Evolutionary conservation across 2,113 vertebrate genomes (phyloP).

Genomic region (Nematolebias whitei): DNA sequence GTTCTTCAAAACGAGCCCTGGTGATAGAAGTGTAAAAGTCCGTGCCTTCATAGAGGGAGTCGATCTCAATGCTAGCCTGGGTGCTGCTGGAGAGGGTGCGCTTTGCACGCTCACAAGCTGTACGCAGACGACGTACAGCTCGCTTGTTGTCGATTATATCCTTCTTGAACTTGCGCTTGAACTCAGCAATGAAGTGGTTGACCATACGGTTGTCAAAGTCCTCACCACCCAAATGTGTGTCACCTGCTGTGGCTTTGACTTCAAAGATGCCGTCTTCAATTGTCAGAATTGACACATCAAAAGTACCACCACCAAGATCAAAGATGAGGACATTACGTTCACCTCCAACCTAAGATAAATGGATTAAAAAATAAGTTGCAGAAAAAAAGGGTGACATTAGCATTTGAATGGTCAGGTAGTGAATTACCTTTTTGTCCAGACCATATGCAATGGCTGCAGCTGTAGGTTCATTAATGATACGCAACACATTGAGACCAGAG

Average conservation of each 20-base stretch:
- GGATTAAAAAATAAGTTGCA: neutral
- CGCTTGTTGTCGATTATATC: conserved; percentile 90
- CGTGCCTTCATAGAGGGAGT: conserved; percentile 87
- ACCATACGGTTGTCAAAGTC: conserved; percentile 94
- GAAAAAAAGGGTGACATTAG: neutral
- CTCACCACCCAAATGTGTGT: conserved; percentile 91
- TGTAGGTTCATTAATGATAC: conserved; percentile 93
- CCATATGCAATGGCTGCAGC: conserved; percentile 94
- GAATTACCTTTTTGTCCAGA: conserved; percentile 87
- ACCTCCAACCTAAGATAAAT: conserved; percentile 78
- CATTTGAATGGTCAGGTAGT: neutral
- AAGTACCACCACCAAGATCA: conserved; percentile 91
- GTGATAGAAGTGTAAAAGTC: conserved; percentile 95
- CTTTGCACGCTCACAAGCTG: conserved; percentile 90
- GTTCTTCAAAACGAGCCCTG: conserved; percentile 89
- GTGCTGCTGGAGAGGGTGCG: conserved; percentile 92
- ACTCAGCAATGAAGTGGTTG: conserved; percentile 88
- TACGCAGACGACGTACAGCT: conserved; percentile 87
- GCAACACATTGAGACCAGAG: conserved; percentile 87
- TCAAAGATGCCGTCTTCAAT: conserved; percentile 96
- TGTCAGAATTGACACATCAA: conserved; percentile 90
- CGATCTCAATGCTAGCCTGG: conserved; percentile 92
- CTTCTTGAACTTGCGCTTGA: conserved; percentile 92
- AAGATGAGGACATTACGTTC: conserved; percentile 92
- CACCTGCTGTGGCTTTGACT: conserved; percentile 90